phyloP scores from a whole-genome alignment of 2,113 vertebrate genomes.

The Trachemys scripta region DNA sequence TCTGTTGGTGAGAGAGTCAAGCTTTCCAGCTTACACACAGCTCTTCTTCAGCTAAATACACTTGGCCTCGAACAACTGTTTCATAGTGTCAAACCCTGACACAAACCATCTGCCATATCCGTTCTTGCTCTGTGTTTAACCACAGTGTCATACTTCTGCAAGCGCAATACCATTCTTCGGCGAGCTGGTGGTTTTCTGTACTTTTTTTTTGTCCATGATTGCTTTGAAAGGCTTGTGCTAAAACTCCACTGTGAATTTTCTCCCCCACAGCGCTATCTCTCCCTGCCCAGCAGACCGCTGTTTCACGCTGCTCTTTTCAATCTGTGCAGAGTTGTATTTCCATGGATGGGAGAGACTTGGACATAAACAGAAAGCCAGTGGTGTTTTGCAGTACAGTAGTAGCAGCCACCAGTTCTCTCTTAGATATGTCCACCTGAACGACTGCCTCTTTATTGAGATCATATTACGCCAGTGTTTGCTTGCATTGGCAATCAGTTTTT shows the following conservation, averaged over 20 bases:
- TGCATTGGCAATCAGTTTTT: not conserved
- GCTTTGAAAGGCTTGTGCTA: not conserved
- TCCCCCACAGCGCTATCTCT: not conserved
- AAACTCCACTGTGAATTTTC: not conserved
- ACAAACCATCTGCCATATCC: not conserved
- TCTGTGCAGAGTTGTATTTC: not conserved
- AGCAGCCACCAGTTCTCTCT: not conserved
- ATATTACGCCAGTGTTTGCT: fast-evolving
- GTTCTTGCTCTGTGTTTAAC: not conserved
- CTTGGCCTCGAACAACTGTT: not conserved
- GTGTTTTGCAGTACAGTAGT: not conserved
- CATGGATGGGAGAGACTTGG: not conserved
- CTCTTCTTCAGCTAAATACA: not conserved
- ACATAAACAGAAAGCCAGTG: too few relatives aligned
- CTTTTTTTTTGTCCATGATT: not conserved
- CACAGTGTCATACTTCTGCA: not conserved
- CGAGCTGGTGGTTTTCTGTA: not conserved
- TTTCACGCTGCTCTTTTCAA: not conserved
- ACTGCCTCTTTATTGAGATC: not conserved
- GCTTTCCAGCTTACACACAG: too few relatives aligned
- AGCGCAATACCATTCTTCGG: not conserved
- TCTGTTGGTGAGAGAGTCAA: not conserved
- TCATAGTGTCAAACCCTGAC: not conserved
- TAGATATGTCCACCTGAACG: not conserved
- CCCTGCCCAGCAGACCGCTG: not conserved